Percentiles rank a stretch among this genome's conserved stretches.
Conservation (phyloP, 2,888 invertebrate genomes). For the Limnephilus marmoratus region DNA sequence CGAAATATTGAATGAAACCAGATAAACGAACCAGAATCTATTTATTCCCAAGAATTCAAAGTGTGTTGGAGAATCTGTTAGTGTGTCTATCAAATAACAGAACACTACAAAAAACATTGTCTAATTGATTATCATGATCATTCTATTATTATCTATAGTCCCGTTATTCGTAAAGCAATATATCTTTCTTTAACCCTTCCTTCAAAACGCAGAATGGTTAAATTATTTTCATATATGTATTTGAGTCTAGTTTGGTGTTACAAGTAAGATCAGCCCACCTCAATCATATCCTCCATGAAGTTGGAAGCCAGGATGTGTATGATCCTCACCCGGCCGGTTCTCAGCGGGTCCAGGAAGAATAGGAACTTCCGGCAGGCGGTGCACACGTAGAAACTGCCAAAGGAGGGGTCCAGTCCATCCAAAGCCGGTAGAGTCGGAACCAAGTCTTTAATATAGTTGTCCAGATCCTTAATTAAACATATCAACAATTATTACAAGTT, state of each 20-base stretch:
- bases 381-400: conserved; percentile 97
- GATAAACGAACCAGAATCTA: too few species aligned
- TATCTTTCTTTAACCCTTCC: too few species aligned
- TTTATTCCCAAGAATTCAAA: too few species aligned
- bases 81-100: too few species aligned
- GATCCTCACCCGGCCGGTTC: conserved; percentile 93
- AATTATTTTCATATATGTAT: too few species aligned
- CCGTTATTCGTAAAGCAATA: too few species aligned
- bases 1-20: too few species aligned
- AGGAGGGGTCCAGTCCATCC: conserved; percentile 93
- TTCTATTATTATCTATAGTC: too few species aligned
- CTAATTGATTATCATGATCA: too few species aligned
- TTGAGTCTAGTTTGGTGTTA: conserved; percentile 23
- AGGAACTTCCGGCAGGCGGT: conserved; percentile 97
- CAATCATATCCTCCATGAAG: conserved; percentile 93
- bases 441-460: conserved; percentile 95
- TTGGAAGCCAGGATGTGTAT: conserved; percentile 94
- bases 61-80: too few species aligned
- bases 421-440: conserved; percentile 94
- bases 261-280: conserved; percentile 75
- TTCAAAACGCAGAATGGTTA: too few species aligned
- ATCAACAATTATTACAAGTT: background rate
- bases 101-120: too few species aligned
- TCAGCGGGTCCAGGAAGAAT: conserved; percentile 94
- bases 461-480: conserved; percentile 84